Base-by-base conservation (phyloP, 2,113 vertebrate genomes). In the Scopus umbretta region DNA sequence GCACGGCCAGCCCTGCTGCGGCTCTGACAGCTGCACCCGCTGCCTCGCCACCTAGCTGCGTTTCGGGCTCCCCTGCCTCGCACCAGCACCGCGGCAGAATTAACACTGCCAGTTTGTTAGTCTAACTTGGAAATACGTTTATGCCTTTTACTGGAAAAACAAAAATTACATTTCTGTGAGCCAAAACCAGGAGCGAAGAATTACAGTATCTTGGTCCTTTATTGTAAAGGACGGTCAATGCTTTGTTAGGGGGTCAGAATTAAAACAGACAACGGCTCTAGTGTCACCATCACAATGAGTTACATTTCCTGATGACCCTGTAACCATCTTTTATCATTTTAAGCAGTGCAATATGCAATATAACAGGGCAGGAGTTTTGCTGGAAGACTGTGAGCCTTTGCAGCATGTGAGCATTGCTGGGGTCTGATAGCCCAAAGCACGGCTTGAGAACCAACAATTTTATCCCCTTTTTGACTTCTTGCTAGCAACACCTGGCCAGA, bases 41-140 rank as follows among this genome's bases (percentile, higher is more conserved):
- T 1, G 5, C 53, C 27, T 17, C 2, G 1, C 23, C 2, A 0
- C 34, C 56, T 2, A 0, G 30, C 29, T 21, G 58, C 58, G 4
- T 10, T 26, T 63, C 27, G 49, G 72, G 72, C 32, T 78, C 25
- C 26, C 30, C 12, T 0, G 0, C 26, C 2, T 10, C 4, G 25
- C 8, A 10, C 78, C 61, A 29, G 65, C 8, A 2, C 81, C 42
- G 53, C 13, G 10, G 38, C 21, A 11, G 49, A 80, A 55, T 36
- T 13, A 53, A 53, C 3, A 2, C 58, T 55, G n/a, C 13, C 2
- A 0, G 53, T 63, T 62, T 36, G 22, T 42, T 52, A 53, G 30
- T 40, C 50, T 49, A 14, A 70, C 55, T 70, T 30, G 21, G 42
- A 76, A 71, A 34, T 38, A 58, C 4, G 7, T 38, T 49, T 71